Conservation (phyloP, 2,113 vertebrate genomes). For the Neolamprologus hecqui region DNA sequence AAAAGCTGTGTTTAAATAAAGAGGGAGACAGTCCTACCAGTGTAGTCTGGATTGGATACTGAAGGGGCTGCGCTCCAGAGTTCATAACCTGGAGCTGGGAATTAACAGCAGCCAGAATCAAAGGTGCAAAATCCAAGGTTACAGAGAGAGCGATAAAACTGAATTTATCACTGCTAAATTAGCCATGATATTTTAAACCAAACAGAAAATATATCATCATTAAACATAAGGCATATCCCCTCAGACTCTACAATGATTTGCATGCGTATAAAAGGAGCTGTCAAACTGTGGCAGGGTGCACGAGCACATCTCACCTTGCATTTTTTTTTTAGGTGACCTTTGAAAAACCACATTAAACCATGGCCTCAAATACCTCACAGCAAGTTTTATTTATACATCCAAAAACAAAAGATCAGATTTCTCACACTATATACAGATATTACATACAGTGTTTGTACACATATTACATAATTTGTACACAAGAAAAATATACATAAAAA, state of each 20-base stretch:
- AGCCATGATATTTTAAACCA: background rate
- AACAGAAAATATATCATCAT: background rate
- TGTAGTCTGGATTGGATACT: background rate
- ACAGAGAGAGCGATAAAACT: background rate
- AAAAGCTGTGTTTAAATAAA: background rate
- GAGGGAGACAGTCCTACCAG: background rate
- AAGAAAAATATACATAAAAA: slow-evolving; percentile 99
- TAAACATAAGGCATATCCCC: background rate
- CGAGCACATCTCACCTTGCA: background rate
- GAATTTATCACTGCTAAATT: background rate
- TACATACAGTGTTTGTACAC: slow-evolving; percentile 99
- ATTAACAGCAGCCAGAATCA: background rate
- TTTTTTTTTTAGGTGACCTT: background rate
- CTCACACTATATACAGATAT: slow-evolving; percentile 99
- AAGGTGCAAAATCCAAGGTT: background rate
- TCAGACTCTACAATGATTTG: background rate
- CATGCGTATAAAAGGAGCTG: background rate
- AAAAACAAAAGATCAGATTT: slow-evolving; percentile 96
- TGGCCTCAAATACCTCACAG: slow-evolving; percentile 86
- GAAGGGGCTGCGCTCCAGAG: background rate
- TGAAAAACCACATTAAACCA: background rate
- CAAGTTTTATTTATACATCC: slow-evolving; percentile 99
- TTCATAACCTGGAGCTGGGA: background rate
- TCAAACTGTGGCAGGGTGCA: background rate
- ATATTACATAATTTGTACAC: slow-evolving; percentile 99